Evolutionary conservation across 2,113 vertebrate species (phyloP).

Genomic region (Dipodomys merriami): DNA sequence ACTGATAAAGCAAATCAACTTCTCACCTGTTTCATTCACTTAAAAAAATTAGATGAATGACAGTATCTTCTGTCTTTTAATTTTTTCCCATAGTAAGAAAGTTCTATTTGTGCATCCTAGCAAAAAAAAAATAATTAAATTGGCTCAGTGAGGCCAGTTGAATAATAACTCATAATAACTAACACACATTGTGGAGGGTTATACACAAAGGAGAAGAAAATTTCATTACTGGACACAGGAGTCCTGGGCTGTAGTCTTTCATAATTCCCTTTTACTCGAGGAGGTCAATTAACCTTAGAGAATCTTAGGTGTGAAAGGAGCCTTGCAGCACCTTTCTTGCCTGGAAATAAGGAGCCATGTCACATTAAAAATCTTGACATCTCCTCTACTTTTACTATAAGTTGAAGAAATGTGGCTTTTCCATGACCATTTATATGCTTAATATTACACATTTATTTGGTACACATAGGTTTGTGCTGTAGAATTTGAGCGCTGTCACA

Average conservation of each 20-base stretch:
- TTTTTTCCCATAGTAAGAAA: neutral
- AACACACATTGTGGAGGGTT: neutral
- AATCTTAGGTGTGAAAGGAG: neutral
- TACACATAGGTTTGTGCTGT: neutral
- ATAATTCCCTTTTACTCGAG: neutral
- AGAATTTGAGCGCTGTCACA: neutral
- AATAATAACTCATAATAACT: neutral
- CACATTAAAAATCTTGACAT: neutral
- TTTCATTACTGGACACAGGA: neutral
- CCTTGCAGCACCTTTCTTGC: neutral
- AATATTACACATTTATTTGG: neutral
- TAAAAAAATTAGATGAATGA: constrained; percentile 15
- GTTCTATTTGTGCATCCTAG: constrained; percentile 23
- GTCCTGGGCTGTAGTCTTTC: neutral
- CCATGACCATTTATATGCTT: neutral
- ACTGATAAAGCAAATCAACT: constrained; percentile 24
- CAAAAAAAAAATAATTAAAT: neutral
- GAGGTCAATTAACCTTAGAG: neutral
- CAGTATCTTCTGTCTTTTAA: constrained; percentile 39
- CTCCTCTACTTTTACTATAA: neutral
- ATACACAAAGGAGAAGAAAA: neutral
- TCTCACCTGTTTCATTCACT: constrained; percentile 24
- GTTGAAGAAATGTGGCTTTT: neutral
- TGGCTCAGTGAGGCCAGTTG: neutral
- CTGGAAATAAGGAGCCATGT: neutral